Percentiles rank a stretch among this genome's conserved stretches.
Conservation (phyloP, 2,888 invertebrate species). For the Siphlonurus alternatus region DNA sequence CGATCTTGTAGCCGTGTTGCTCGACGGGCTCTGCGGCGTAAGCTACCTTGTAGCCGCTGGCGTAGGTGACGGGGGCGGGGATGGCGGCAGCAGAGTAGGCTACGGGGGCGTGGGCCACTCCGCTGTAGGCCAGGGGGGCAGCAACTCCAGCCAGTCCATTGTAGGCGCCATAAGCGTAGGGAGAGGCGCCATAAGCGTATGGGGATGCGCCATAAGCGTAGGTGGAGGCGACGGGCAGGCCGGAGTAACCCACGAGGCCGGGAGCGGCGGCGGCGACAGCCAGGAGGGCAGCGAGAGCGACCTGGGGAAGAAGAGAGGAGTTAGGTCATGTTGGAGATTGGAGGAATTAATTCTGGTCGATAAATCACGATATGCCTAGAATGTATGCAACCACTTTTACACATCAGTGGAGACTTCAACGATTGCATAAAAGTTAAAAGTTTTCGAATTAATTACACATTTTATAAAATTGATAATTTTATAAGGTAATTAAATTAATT, state of each 20-base stretch:
- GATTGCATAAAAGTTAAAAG: too few species aligned
- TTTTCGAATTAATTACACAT: too few species aligned
- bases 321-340: conserved; percentile 5
- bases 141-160: not conserved
- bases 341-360: too few species aligned
- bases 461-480: too few species aligned
- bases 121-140: not conserved
- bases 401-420: not conserved
- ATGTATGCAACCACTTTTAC: too few species aligned
- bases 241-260: not conserved
- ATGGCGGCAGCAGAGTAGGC: conserved; percentile 12
- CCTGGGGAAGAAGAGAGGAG: conserved; percentile 4
- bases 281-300: too few species aligned
- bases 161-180: not conserved
- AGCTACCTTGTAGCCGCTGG: conserved; percentile 18
- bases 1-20: conserved; percentile 22
- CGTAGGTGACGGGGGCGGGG: conserved; percentile 17
- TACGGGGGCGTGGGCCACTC: not conserved
- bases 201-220: not conserved
- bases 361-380: too few species aligned
- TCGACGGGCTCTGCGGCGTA: conserved; percentile 23
- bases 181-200: not conserved
- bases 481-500: not conserved
- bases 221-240: not conserved
- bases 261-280: conserved; percentile 8